Evolutionary conservation across 2,797 vertebrate species (phyloP), one percentile per base, ranked within the genome.

Genomic region (Eurystomus glaucurus): DNA sequence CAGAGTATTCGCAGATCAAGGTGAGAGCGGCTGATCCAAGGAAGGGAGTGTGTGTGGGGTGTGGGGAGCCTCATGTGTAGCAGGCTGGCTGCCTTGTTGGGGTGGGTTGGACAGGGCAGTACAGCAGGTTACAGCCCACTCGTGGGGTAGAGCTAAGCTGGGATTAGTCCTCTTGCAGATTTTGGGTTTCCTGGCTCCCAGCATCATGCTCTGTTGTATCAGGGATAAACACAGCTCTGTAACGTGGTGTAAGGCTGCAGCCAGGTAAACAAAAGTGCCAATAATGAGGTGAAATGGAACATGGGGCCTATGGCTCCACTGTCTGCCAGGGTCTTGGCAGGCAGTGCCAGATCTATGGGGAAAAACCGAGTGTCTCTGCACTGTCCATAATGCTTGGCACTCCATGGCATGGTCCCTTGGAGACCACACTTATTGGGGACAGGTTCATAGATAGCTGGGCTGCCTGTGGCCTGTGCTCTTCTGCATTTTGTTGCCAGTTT

Each of bases 1-100:
- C 99, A 0, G 99, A 99, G 94, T 99, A 99, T 88, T 99, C 99
- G 5, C 99, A 99, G 92, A 99, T 99, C 97, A 99, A 99, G 99
- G 99, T 99, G 97, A 99, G 98, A 51, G 45, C 2, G 1, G 65
- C 57, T 58, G 46, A 21, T 35, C 4, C 0, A 5, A 52, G 37
- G 69, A 33, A 18, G 41, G 54, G 31, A 52, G 14, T 2, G 18
- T 0, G 0, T 48, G 37, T 9, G 41, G 33, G 26, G 46, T 11
- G 4, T 5, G 1, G 33, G 48, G 75, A 43, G 35, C 57, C 51
- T 46, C 0, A 0, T 33, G 48, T 62, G 55, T 31, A 19, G 48
- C 43, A 29, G 28, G 5, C 33, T 74, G 69, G 33, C 66, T 6
- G 3, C 29, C 18, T 60, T 41, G 26, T 28, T 64, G 37, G 10